These are phyloP conservation scores for Eubasilissa regina DNA, from an alignment of 1,140 invertebrate genomes.

Conservation along the genomic window DNA sequence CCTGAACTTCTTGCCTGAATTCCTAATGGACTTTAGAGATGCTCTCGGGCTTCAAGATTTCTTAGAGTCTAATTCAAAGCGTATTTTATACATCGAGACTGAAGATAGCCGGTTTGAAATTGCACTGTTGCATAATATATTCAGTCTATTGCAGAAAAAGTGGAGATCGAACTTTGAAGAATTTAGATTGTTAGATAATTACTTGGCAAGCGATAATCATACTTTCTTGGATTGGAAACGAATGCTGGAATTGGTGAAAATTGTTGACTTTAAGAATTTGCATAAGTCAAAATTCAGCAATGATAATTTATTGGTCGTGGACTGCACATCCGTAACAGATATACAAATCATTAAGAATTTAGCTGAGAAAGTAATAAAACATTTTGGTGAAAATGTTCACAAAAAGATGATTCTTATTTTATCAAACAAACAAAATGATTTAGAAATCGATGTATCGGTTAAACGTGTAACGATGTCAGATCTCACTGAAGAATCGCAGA, in stretches of 20 bases:
- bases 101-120: constrained; percentile 3
- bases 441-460: too few species aligned
- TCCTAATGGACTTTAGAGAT: not conserved
- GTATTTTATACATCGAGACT: not conserved
- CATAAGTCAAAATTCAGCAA: too few species aligned
- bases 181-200: not conserved
- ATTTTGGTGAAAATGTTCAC: not conserved
- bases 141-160: not conserved
- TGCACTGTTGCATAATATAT: not conserved
- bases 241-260: not conserved
- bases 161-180: not conserved
- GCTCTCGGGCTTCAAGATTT: not conserved
- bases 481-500: not conserved
- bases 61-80: not conserved
- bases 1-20: not conserved
- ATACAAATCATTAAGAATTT: not conserved
- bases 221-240: constrained; percentile 1
- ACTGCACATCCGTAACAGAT: not conserved
- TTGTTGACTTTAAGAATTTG: not conserved
- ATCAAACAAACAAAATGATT: not conserved
- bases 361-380: not conserved
- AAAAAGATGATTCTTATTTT: constrained; percentile 22
- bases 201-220: not conserved
- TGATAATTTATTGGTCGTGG: constrained; percentile 11
- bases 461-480: not conserved